These are phyloP conservation scores for Hippoglossus stenolepis DNA, from an alignment of 2,113 vertebrate species.

Conservation along the genomic window DNA sequence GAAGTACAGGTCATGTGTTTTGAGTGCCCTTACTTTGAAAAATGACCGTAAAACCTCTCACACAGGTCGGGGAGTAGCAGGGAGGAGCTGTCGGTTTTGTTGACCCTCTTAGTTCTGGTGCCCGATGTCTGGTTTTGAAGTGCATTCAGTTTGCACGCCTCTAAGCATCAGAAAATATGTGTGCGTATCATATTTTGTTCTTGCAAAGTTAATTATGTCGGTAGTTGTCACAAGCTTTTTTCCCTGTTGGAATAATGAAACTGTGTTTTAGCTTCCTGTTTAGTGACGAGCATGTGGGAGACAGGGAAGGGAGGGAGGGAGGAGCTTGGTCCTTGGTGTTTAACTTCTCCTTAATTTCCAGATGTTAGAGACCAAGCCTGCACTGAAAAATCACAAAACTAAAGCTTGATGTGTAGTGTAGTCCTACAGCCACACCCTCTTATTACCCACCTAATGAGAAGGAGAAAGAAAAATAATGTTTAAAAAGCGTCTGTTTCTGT, in stretches of 20 bases:
- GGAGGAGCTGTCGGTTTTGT: conserved; percentile 22
- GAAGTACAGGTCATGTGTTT: conserved; percentile 19
- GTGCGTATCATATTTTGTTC: conserved; percentile 55
- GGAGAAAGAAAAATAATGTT: conserved; percentile 38
- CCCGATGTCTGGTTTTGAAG: conserved; percentile 48
- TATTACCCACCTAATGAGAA: conserved; percentile 43
- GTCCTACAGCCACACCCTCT: conserved; percentile 61
- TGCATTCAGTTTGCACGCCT: conserved; percentile 46
- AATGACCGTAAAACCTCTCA: conserved; percentile 32
- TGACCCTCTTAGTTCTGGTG: conserved; percentile 45
- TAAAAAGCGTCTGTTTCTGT: conserved; percentile 38
- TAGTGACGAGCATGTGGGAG: conserved; percentile 73
- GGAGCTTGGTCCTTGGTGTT: conserved; percentile 42
- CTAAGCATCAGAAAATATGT: conserved; percentile 44
- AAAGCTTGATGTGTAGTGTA: conserved; percentile 74
- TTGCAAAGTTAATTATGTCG: conserved; percentile 55
- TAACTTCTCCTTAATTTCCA: conserved; percentile 47
- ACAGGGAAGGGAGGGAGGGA: conserved; percentile 21
- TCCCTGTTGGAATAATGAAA: conserved; percentile 64
- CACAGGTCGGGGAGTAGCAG: conserved; percentile 32
- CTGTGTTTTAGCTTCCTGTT: conserved; percentile 71
- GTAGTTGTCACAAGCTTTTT: conserved; percentile 57
- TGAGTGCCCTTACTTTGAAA: conserved; percentile 34
- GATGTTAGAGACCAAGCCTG: conserved; percentile 79
- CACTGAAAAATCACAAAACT: conserved; percentile 75